These are phyloP conservation scores for Nasua narica DNA, from an alignment of 2,797 vertebrate species.

Conservation along the genomic window DNA sequence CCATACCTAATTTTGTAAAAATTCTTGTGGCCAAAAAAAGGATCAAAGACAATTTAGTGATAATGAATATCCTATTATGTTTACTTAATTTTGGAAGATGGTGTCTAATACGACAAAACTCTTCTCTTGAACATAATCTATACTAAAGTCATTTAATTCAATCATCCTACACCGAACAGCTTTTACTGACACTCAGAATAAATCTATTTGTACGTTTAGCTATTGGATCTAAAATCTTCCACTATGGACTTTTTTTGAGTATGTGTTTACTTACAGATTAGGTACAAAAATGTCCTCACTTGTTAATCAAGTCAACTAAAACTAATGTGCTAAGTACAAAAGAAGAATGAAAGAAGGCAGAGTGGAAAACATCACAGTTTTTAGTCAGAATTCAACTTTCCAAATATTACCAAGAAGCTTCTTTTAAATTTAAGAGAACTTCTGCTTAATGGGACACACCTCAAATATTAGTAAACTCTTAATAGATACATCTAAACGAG, in stretches of 20 bases:
- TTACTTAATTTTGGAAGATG: background rate
- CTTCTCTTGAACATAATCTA: background rate
- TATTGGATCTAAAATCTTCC: background rate
- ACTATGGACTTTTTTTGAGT: background rate
- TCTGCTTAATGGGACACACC: background rate
- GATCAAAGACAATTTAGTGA: background rate
- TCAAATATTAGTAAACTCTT: background rate
- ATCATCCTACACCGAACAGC: background rate
- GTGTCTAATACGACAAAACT: background rate
- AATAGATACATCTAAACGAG: background rate
- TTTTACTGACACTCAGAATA: background rate
- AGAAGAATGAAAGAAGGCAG: background rate
- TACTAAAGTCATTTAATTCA: background rate
- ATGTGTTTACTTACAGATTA: background rate
- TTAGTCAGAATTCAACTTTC: constrained; percentile 1
- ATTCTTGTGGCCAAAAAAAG: background rate
- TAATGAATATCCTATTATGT: background rate
- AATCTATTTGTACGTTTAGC: background rate
- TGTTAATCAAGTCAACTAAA: background rate
- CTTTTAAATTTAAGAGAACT: constrained; percentile 1
- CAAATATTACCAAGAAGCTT: background rate
- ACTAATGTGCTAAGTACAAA: background rate
- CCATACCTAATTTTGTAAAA: background rate
- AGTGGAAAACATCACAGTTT: background rate
- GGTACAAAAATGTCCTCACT: background rate